phyloP scores from a whole-genome alignment of 2,888 invertebrate species.

The Ochlodes sylvanus region DNA sequence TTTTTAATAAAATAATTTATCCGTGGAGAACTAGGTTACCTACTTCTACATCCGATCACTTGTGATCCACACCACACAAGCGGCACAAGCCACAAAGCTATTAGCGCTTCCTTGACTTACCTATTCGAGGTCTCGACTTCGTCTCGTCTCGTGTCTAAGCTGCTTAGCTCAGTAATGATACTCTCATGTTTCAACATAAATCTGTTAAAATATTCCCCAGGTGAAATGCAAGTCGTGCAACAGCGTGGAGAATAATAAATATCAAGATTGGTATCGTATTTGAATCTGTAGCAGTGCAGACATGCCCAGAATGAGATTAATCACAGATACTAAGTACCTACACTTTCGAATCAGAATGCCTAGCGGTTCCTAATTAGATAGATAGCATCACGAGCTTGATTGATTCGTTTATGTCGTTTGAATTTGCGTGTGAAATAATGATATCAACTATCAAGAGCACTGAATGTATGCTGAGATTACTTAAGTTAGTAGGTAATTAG shows the following conservation, averaged over 20 bases:
- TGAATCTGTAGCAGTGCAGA: slow-evolving; percentile 68
- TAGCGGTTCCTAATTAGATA: slow-evolving; percentile 26
- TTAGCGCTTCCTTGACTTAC: no score
- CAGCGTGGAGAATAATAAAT: slow-evolving; percentile 67
- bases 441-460: no score
- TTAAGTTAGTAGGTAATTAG: no score
- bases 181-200: slow-evolving; percentile 55
- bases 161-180: no score
- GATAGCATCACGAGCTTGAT: slow-evolving; percentile 22
- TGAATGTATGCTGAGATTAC: no score
- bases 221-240: slow-evolving; percentile 74
- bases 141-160: no score
- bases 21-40: no score
- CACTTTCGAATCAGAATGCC: slow-evolving; percentile 30
- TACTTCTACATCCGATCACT: no score
- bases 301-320: slow-evolving; percentile 61
- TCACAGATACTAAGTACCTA: slow-evolving; percentile 34
- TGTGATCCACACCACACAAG: no score
- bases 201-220: slow-evolving; percentile 71
- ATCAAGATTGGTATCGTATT: slow-evolving; percentile 63
- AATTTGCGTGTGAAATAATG: slow-evolving; percentile 9
- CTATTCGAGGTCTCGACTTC: no score
- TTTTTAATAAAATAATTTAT: no score
- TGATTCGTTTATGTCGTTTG: slow-evolving; percentile 21
- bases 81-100: no score